phyloP scores from a whole-genome alignment of 2,797 vertebrate genomes.

The Sebastes matsubarae region DNA sequence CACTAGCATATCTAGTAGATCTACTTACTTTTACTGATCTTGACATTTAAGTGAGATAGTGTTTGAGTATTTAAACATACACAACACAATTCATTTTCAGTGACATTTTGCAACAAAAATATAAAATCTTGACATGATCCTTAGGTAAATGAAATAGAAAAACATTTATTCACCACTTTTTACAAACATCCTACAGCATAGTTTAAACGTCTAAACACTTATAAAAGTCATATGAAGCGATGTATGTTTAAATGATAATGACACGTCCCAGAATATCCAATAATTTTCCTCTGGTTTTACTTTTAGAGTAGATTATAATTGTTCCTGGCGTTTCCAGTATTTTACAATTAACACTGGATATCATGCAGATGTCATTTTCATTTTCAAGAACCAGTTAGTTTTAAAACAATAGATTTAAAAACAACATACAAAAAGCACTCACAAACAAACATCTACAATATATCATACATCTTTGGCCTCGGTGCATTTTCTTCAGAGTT shows the following conservation, averaged over 20 bases:
- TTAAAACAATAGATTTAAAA: neutral
- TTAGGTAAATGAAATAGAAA: slow-evolving; percentile 20
- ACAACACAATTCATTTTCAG: neutral
- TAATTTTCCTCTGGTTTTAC: neutral
- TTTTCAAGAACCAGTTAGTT: neutral
- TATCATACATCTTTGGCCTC: neutral
- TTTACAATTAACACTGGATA: neutral
- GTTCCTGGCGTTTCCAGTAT: neutral
- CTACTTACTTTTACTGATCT: neutral
- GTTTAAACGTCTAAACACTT: slow-evolving; percentile 16
- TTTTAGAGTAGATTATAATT: neutral
- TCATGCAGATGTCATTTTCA: neutral
- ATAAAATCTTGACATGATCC: slow-evolving; percentile 3
- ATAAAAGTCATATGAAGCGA: neutral
- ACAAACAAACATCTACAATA: neutral
- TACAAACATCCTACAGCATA: slow-evolving; percentile 20
- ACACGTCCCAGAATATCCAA: neutral
- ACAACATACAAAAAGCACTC: neutral
- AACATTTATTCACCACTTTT: slow-evolving; percentile 41
- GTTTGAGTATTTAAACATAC: neutral
- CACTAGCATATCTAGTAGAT: neutral
- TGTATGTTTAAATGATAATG: neutral
- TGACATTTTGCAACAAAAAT: neutral
- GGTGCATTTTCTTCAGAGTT: slow-evolving; percentile 3
- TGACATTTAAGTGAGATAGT: neutral